Evolutionary conservation across 2,797 vertebrate species (phyloP).

Genomic region (Acanthurus lineatus): DNA sequence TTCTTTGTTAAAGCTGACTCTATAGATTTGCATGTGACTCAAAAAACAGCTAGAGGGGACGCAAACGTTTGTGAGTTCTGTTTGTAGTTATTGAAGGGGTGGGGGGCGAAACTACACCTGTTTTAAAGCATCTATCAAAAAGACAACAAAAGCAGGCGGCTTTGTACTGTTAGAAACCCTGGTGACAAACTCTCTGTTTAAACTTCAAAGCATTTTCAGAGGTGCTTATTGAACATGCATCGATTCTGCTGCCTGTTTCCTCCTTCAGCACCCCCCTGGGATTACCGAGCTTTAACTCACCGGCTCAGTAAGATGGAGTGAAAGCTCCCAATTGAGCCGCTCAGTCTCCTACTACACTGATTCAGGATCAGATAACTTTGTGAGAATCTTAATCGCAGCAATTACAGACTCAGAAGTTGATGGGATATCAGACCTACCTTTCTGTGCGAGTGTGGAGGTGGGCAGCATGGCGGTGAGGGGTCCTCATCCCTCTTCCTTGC

Average conservation of each 20-base stretch:
- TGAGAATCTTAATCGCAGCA: conserved; percentile 44
- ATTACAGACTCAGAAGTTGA: conserved; percentile 20
- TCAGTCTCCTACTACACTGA: conserved; percentile 36
- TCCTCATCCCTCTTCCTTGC: conserved; percentile 28
- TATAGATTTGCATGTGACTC: conserved; percentile 29
- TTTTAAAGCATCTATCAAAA: conserved; percentile 21
- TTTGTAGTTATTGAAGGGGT: neutral
- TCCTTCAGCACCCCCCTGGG: conserved; percentile 58
- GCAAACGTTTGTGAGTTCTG: neutral
- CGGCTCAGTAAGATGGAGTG: conserved; percentile 48
- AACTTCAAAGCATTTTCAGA: conserved; percentile 32
- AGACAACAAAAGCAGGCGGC: neutral
- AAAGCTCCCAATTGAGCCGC: neutral
- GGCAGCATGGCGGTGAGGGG: conserved; percentile 56
- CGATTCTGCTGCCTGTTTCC: conserved; percentile 53
- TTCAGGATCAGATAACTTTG: conserved; percentile 47
- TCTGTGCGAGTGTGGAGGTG: conserved; percentile 52
- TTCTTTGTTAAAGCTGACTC: conserved; percentile 51
- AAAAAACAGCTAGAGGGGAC: neutral
- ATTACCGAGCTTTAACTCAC: conserved; percentile 58
- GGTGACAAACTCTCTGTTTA: conserved; percentile 31
- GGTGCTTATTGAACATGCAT: conserved; percentile 43
- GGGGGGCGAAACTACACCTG: conserved; percentile 1
- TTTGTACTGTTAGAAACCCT: neutral
- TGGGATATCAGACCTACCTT: conserved; percentile 74